These are phyloP conservation scores for Ips typographus DNA, from an alignment of 1,140 invertebrate species.

Conservation along the genomic window DNA sequence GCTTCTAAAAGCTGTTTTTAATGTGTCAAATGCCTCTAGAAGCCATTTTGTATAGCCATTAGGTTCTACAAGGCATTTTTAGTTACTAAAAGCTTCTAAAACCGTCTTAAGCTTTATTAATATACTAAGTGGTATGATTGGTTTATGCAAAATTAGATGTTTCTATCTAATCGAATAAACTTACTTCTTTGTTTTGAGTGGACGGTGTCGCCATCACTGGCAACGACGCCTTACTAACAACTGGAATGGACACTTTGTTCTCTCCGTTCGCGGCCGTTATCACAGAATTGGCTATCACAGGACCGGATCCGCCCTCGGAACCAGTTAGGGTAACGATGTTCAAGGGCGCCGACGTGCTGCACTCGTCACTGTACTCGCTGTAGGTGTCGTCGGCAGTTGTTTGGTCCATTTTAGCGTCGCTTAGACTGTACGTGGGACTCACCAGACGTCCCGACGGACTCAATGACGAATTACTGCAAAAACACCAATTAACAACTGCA, in stretches of 20 bases:
- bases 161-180: slow-evolving; percentile 7
- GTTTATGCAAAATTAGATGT: neutral
- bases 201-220: slow-evolving; percentile 14
- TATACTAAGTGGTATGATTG: too few relatives aligned
- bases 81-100: too few relatives aligned
- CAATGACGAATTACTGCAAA: neutral
- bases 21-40: too few relatives aligned
- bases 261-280: slow-evolving; percentile 33
- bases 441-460: neutral
- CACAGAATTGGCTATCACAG: slow-evolving; percentile 43
- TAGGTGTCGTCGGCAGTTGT: neutral
- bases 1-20: too few relatives aligned
- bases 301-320: slow-evolving; percentile 17
- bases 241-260: slow-evolving; percentile 41
- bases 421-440: neutral
- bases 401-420: neutral
- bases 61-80: too few relatives aligned
- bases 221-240: slow-evolving; percentile 40
- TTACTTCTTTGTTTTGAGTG: slow-evolving; percentile 41
- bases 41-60: too few relatives aligned
- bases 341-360: neutral
- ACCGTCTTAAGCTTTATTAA: too few relatives aligned
- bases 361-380: neutral
- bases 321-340: slow-evolving; percentile 1
- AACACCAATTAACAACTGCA: neutral